Conservation (phyloP, 2,888 invertebrate species). For the Rhingia campestris region DNA sequence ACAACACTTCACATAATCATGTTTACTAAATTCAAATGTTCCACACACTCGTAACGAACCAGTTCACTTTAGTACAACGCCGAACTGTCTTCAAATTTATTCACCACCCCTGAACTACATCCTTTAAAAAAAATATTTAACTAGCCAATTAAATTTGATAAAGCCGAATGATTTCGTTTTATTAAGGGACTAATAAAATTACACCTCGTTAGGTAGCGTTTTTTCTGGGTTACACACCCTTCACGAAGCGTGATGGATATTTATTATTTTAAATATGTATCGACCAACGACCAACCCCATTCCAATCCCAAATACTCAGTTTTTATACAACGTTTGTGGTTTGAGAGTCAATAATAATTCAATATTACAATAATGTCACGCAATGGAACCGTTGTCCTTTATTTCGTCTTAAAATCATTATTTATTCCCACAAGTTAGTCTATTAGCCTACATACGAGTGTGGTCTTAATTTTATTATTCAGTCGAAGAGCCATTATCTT, state of each 20-base stretch:
- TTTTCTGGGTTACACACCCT: not conserved
- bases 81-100: constrained; percentile 1
- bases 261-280: not conserved
- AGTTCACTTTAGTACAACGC: not conserved
- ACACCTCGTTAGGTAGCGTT: not conserved
- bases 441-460: not conserved
- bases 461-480: not conserved
- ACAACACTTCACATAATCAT: no score
- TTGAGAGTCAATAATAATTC: constrained; percentile 6
- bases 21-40: not conserved
- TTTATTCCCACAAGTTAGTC: constrained; percentile 15
- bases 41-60: not conserved
- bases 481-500: not conserved
- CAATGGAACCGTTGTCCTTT: constrained; percentile 4
- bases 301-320: not conserved
- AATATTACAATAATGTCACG: constrained; percentile 25
- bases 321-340: not conserved
- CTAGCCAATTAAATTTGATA: not conserved
- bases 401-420: constrained; percentile 11
- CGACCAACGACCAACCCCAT: not conserved
- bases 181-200: not conserved
- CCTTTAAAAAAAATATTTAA: no score
- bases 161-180: not conserved
- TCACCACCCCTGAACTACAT: not conserved
- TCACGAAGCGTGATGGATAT: not conserved